phyloP scores from a whole-genome alignment of 2,113 vertebrate genomes.

The Hippocampus mohnikei region DNA sequence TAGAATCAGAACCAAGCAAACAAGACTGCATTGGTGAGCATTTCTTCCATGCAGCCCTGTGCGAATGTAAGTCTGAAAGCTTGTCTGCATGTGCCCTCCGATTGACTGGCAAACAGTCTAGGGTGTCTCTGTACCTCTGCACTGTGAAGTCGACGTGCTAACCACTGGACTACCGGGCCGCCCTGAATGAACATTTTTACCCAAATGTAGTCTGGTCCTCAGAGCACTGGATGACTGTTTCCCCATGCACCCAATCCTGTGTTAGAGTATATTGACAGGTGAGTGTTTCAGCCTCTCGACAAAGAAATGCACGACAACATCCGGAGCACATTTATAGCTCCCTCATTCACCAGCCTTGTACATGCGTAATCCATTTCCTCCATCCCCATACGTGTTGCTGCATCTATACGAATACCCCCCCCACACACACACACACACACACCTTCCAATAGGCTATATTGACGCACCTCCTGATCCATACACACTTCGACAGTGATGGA shows the following conservation, averaged over 20 bases:
- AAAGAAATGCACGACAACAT: not conserved
- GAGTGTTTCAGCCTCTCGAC: not conserved
- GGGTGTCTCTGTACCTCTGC: no score
- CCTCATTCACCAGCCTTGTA: not conserved
- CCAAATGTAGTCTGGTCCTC: not conserved
- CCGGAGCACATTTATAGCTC: not conserved
- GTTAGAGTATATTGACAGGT: not conserved
- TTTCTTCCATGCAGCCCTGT: no score
- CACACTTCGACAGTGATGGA: conserved; percentile 68
- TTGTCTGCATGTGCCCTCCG: not conserved
- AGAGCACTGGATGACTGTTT: not conserved
- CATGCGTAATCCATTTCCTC: conserved; percentile 23
- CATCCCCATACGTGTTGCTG: conserved; percentile 22
- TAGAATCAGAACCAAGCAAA: no score
- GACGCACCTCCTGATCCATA: conserved; percentile 66
- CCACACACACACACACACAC: not conserved
- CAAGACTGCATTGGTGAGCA: no score
- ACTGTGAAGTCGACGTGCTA: no score
- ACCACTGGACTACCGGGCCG: no score
- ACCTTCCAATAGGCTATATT: conserved; percentile 58
- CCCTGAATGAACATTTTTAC: no score
- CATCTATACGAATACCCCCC: conserved; percentile 1
- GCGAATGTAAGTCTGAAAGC: not conserved
- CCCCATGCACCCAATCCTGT: not conserved
- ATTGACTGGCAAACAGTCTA: not conserved